Evolutionary conservation across 2,113 vertebrate species (phyloP).

Genomic region (Tyto alba): DNA sequence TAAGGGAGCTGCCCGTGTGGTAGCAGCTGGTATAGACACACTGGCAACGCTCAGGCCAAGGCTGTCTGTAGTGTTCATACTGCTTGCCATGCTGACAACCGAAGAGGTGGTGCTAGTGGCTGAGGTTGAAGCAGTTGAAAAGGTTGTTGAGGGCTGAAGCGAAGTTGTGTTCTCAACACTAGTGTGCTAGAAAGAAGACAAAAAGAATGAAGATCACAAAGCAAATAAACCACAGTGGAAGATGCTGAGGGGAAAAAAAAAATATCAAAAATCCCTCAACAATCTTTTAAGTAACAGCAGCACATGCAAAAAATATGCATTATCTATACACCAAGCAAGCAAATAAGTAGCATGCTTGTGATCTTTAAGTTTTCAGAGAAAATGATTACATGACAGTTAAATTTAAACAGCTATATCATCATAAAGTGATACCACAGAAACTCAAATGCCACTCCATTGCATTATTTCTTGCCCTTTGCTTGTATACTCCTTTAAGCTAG

Average conservation of each 20-base stretch:
- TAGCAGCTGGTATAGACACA: constrained; percentile 76
- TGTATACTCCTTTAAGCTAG: not conserved
- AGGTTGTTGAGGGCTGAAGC: constrained; percentile 77
- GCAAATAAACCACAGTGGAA: not conserved
- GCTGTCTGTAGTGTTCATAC: constrained; percentile 75
- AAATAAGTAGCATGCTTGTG: not conserved
- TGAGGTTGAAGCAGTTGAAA: constrained; percentile 70
- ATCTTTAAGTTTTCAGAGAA: not conserved
- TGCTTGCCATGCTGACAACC: constrained; percentile 73
- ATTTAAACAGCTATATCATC: not conserved
- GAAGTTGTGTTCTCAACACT: constrained; percentile 80
- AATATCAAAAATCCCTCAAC: not conserved
- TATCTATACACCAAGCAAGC: not conserved
- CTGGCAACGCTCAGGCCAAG: constrained; percentile 83
- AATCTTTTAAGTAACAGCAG: not conserved
- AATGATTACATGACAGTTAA: not conserved
- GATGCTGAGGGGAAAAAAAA: not conserved
- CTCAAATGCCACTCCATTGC: not conserved
- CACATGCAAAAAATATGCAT: not conserved
- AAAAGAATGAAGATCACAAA: not conserved
- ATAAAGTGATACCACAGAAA: not conserved
- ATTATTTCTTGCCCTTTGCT: not conserved
- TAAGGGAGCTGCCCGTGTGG: constrained; percentile 77
- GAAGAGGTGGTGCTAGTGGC: constrained; percentile 73
- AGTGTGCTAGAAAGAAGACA: constrained; percentile 77